A percentile compares a stretch with the other conserved stretches of the same genome.
Evolutionary conservation across 2,888 invertebrate species (phyloP).

Genomic region (Pristionchus maxplancki): DNA sequence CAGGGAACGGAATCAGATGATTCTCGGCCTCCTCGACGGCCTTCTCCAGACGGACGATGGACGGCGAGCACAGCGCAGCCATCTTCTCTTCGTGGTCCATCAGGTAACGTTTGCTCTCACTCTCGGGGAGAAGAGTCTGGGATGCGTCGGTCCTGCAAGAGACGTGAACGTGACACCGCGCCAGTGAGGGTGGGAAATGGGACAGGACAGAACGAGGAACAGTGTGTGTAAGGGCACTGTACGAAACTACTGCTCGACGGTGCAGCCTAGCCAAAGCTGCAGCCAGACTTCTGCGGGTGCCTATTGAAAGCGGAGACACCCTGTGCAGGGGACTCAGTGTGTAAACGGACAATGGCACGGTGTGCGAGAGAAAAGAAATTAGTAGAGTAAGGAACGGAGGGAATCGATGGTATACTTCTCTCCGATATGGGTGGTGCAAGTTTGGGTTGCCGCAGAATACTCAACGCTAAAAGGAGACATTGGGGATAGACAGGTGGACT

Average conservation of each 20-base stretch:
- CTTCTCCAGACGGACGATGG: slow-evolving; percentile 21
- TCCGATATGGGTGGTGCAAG: slow-evolving; percentile 18
- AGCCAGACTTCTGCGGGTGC: neutral
- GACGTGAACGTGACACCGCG: neutral
- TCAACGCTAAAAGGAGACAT: neutral
- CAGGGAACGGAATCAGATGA: slow-evolving; percentile 45
- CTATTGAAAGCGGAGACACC: neutral
- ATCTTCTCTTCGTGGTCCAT: slow-evolving; percentile 41
- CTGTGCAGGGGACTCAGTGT: neutral
- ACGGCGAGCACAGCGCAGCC: neutral
- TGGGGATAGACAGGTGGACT: neutral
- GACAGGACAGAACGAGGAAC: neutral
- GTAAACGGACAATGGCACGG: neutral
- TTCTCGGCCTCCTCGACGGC: neutral
- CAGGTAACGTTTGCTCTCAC: neutral
- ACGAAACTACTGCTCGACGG: neutral
- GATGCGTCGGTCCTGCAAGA: neutral
- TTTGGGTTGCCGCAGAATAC: neutral
- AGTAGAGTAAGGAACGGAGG: neutral
- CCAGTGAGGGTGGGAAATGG: neutral
- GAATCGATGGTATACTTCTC: slow-evolving; percentile 32
- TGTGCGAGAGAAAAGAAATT: slow-evolving; percentile 4
- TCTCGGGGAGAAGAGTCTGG: slow-evolving; percentile 5
- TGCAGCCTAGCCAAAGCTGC: neutral
- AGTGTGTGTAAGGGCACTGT: neutral